Base-by-base conservation (phyloP, 2,888 invertebrate genomes). In the Drosophila gaucha region DNA sequence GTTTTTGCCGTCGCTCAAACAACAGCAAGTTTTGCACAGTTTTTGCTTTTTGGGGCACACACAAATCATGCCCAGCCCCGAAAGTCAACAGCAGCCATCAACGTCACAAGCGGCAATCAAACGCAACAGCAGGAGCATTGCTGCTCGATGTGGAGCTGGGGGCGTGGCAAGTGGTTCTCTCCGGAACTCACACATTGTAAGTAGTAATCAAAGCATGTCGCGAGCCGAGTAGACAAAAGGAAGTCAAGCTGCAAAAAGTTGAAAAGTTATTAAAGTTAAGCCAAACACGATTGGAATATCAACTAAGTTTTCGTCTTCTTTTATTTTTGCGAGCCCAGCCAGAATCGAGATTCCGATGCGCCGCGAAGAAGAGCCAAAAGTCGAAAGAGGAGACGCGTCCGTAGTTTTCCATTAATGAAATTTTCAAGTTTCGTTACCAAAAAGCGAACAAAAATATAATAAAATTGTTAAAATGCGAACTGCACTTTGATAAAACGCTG, bases 191-290 rank as follows among this genome's bases (percentile, higher is more conserved):
- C 69, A 69, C 57, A 74, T 65, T 73, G 86, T 73, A 74, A 67
- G 82, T 72, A 67, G 87, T 80, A 82, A 82, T 84, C 85, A 87
- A 69, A 85, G 78, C 80, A 74, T 80, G 84, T 80, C 80, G 71
- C 67, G 57, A 43, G 46, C 39, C 66, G 55, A 58, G 76, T 72
- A 80, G 78, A 78, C 85, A 80, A 86, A 69, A 66, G 56, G 63
- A 73, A 67, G 43, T 70, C 54, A 55, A 70, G 43, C 77, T 67
- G 71, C 64, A 75, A 63, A 84, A 83, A 85, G 82, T 83, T 83
- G 56, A 85, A 82, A 82, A 87, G 82, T 83, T 83, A 83, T 83
- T 83, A 83, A 83, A 87, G 87, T 83, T 87, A 80, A 87, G 76
- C 63, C 78, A 85, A 85, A 78, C 82, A 70, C 82, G 82, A 60